Evolutionary conservation across 2,888 invertebrate species (phyloP), one percentile per base, ranked within the genome.

Genomic region (Hydrotaea cyrtoneurina): DNA sequence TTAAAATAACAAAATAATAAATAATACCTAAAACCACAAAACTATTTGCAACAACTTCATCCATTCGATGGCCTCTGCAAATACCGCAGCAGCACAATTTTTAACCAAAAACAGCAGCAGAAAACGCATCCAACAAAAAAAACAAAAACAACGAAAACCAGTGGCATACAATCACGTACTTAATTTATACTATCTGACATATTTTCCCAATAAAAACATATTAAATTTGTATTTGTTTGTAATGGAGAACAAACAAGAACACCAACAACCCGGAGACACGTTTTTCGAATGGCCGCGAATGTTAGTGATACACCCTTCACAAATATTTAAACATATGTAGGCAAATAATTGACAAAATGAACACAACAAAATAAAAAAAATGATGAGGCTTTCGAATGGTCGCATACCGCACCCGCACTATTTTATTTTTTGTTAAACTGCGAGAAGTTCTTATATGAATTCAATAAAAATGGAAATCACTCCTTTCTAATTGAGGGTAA

Each of bases 161-260:
- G 62, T 74, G 73, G 71, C 69, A 73, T 77, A 78, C 73, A 74
- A 80, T 83, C 83, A 83, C 83, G 83, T 83, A 78, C 74, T 80
- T 78, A 59, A 76, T 83, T 80, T 80, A 74, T 74, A 80, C 53
- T 55, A 79, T 23, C 66, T 73, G 57, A 69, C 53, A 77, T 69
- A 78, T 77, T 82, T 79, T 69, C 19, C 17, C 69, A 36, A 50
- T 11, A 57, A 10, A 39, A 26, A 15, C 59, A 69, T 71, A 81
- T 57, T 69, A 75, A 15, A 53, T 57, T 62, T 79, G 50, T 50
- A 50, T 50, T 79, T 36, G 55, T 62, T 73, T 31, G 46, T 73
- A 69, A 78, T 66, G 31, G 53, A 71, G 62, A 71, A 78, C 46
- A 75, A 64, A 71, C 26, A 31, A 26, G 0, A 66, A 21, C 39